Conservation (phyloP, 1,140 invertebrate species). For the Metopolophium dirhodum region DNA sequence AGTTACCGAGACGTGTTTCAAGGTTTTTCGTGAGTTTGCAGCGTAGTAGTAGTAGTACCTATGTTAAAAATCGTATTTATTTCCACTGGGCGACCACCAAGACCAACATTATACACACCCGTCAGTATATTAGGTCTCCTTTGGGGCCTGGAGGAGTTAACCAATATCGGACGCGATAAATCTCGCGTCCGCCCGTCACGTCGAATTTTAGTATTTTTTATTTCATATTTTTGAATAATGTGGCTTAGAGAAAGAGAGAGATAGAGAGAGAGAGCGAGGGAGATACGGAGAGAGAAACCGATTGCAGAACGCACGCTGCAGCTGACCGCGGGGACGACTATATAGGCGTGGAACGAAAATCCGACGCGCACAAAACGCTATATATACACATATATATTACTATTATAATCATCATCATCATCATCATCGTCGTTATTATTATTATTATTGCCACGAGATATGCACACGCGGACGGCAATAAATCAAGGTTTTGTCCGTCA, state of each 20-base stretch:
- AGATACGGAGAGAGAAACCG: background rate
- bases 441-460: constrained; percentile 16
- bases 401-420: constrained; percentile 10
- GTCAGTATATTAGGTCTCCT: background rate
- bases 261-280: background rate
- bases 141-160: background rate
- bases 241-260: background rate
- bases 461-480: constrained; percentile 15
- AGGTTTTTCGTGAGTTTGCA: background rate
- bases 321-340: background rate
- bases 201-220: constrained; percentile 16
- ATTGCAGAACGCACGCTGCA: background rate
- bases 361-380: background rate
- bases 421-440: background rate
- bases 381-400: background rate
- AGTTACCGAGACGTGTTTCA: background rate
- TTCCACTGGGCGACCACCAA: background rate
- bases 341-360: background rate
- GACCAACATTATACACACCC: background rate
- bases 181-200: background rate
- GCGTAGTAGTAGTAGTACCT: background rate
- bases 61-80: background rate
- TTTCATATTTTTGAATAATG: background rate
- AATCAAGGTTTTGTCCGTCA: constrained; percentile 40
- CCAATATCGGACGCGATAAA: constrained; percentile 24